Percentiles rank a stretch among this genome's conserved stretches.
phyloP scores from a whole-genome alignment of 1,140 invertebrate genomes.

The Chironomus tepperi region DNA sequence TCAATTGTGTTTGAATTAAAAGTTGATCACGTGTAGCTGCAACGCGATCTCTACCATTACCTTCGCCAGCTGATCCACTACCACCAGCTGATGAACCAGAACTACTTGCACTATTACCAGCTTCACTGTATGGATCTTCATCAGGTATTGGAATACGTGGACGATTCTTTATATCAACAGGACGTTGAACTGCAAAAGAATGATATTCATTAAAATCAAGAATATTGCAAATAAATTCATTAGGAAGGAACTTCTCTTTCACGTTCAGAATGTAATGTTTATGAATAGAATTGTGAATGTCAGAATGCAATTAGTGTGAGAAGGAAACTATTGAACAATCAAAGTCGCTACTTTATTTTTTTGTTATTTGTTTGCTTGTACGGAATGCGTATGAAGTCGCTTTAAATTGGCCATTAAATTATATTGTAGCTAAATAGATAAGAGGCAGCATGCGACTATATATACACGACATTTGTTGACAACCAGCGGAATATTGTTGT shows the following conservation, averaged over 20 bases:
- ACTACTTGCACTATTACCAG: slow-evolving; percentile 41
- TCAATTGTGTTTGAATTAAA: slow-evolving; percentile 49
- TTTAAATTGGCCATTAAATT: slow-evolving; percentile 14
- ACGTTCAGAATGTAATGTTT: too few species aligned
- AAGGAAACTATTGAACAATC: slow-evolving; percentile 2
- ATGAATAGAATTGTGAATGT: not conserved
- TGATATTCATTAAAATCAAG: slow-evolving; percentile 5
- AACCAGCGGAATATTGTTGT: not conserved
- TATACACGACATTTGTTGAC: not conserved
- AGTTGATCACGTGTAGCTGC: slow-evolving; percentile 61
- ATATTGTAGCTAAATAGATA: not conserved
- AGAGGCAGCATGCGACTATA: not conserved
- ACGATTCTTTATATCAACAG: slow-evolving; percentile 51
- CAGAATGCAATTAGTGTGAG: slow-evolving; percentile 6
- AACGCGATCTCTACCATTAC: slow-evolving; percentile 44
- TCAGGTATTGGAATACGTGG: slow-evolving; percentile 55
- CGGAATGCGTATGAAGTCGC: not conserved
- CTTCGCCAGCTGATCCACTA: slow-evolving; percentile 34
- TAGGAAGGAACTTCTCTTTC: not conserved
- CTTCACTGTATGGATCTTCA: slow-evolving; percentile 60
- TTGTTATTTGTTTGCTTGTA: not conserved
- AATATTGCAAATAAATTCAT: slow-evolving; percentile 9
- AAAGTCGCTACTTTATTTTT: not conserved
- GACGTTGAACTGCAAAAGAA: slow-evolving; percentile 38
- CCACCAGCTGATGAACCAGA: slow-evolving; percentile 45